Base-by-base conservation (phyloP, 1,140 invertebrate genomes). In the Drosophila navojoa region DNA sequence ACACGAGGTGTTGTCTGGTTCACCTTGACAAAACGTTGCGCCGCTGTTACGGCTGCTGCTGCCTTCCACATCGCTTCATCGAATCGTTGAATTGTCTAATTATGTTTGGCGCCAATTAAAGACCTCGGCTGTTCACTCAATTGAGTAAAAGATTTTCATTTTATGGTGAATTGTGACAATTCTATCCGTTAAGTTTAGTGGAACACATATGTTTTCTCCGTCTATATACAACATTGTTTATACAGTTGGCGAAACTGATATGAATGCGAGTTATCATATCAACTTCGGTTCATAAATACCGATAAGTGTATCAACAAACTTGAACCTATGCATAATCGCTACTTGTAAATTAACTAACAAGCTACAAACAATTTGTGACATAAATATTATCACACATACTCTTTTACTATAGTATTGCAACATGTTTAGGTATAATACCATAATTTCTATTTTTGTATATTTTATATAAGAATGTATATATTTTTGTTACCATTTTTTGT, bases 31-130 rank as follows among this genome's bases (percentile, higher is more conserved):
- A 84, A 79, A 40, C 59, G 13, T 35, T 42, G 60, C 47, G 50
- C 42, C 40, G 16, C 59, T 11, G 5, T 32, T 29, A 29, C 27
- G 27, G 35, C 35, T 38, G 35, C 11, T 38, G 47, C 44, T 35
- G 62, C 64, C 76, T 82, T 84, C 59, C 79, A 82, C 84, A 82
- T 80, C 62, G 64, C 69, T 79, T 69, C 79, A 76, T 66, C 58
- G 64, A 53, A 50, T 53, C 62, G 75, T 57, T 38, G 22, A 79
- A 62, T 52, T 68, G 79, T 66, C 71, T 70, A 71, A 69, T 79
- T 79, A 60, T 61, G 52, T 64, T 60, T 44, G 16, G 16, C 44
- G 27, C 42, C 47, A 61, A 68, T 60, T 72, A 32, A 52, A 72
- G 63, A 42, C 58, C 59, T 69, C 53, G 27, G 16, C 54, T 61